Percentiles rank a stretch among this genome's conserved stretches.
Evolutionary conservation across 1,140 invertebrate genomes (phyloP).

Genomic region (Rhopalosiphum padi): DNA sequence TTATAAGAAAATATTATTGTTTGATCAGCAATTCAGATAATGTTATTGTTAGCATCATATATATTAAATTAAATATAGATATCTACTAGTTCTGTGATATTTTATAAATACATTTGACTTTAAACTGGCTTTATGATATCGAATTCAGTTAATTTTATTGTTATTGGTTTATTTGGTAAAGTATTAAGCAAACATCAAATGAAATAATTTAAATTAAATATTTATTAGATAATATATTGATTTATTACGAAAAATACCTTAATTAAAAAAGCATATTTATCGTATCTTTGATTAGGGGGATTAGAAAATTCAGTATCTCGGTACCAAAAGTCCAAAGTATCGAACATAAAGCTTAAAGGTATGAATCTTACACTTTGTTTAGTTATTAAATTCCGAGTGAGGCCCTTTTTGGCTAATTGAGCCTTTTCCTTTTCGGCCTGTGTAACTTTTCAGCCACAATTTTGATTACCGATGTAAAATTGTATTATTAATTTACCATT

Average conservation of each 20-base stretch:
- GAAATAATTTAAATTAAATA: not conserved
- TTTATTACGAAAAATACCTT: not conserved
- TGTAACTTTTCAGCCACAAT: too few relatives aligned
- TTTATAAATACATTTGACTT: not conserved
- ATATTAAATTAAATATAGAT: not conserved
- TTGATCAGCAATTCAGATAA: conserved; percentile 1
- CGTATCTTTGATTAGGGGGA: not conserved
- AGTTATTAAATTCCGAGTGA: not conserved
- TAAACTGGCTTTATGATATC: not conserved
- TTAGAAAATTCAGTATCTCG: not conserved
- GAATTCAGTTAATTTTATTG: not conserved
- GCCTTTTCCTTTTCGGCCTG: too few relatives aligned
- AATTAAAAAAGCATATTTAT: not conserved
- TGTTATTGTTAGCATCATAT: not conserved
- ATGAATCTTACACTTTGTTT: not conserved
- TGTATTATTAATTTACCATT: too few relatives aligned
- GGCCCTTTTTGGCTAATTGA: too few relatives aligned
- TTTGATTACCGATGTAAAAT: too few relatives aligned
- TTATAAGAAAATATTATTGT: conserved; percentile 9
- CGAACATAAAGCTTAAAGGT: not conserved
- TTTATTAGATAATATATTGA: not conserved
- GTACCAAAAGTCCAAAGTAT: not conserved
- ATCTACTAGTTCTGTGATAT: not conserved
- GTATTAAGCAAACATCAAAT: not conserved
- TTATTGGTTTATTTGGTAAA: not conserved